Conservation (phyloP, 2,113 vertebrate genomes). For the Paramisgurnus dabryanus region DNA sequence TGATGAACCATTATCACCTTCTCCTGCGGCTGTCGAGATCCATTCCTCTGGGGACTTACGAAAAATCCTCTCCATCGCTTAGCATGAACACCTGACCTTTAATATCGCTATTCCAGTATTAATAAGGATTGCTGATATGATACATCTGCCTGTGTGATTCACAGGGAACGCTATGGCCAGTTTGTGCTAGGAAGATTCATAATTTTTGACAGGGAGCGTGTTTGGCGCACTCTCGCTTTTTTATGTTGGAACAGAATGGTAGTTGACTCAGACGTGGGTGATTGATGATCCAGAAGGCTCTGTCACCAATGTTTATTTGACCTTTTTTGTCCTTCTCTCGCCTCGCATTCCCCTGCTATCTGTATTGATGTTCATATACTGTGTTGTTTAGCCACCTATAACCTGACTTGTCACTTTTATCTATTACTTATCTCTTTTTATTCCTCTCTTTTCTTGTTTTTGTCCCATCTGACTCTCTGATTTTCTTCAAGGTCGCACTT, state of each 20-base stretch:
- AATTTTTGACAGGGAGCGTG: constrained; percentile 38
- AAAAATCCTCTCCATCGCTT: constrained; percentile 14
- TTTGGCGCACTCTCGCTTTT: constrained; percentile 11
- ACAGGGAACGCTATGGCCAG: constrained; percentile 35
- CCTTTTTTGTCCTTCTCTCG: constrained; percentile 31
- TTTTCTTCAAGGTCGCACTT: neutral
- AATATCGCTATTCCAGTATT: constrained; percentile 41
- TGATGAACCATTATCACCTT: constrained; percentile 4
- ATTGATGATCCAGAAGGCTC: constrained; percentile 21
- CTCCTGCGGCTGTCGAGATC: neutral
- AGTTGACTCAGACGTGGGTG: neutral
- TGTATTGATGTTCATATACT: constrained; percentile 34
- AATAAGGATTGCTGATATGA: constrained; percentile 48
- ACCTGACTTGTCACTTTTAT: neutral
- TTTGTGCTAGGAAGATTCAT: constrained; percentile 33
- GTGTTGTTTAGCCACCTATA: constrained; percentile 17
- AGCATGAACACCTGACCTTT: constrained; percentile 11
- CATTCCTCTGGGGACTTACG: neutral
- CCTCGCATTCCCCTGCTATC: neutral
- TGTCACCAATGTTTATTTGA: constrained; percentile 33
- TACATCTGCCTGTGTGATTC: constrained; percentile 50
- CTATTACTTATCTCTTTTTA: neutral
- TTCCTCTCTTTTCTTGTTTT: neutral
- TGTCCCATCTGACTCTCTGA: neutral
- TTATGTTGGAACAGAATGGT: neutral